phyloP scores from a whole-genome alignment of 64 coral and sea anemone species.

The Pocillopora damicornis region DNA sequence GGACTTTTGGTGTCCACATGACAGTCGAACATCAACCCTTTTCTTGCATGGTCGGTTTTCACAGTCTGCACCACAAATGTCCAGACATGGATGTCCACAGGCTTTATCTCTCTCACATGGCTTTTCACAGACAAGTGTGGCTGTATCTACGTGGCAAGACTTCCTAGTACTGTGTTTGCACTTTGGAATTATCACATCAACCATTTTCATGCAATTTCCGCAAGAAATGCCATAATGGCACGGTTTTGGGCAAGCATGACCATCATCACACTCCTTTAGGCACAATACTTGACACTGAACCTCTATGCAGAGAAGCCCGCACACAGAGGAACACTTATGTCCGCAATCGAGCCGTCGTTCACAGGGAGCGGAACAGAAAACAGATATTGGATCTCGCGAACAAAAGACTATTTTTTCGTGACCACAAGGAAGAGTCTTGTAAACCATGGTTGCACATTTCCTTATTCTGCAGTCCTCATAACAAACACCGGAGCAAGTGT shows the following conservation, averaged over 20 bases:
- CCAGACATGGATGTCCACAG: constrained; percentile 57
- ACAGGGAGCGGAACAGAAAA: constrained; percentile 23
- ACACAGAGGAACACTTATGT: constrained; percentile 29
- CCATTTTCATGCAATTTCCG: neutral
- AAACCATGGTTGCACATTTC: neutral
- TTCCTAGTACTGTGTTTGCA: constrained; percentile 18
- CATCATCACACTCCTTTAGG: neutral
- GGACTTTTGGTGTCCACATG: constrained; percentile 26
- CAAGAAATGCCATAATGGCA: constrained; percentile 27
- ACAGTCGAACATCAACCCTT: neutral
- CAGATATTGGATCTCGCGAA: neutral
- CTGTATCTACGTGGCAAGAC: neutral
- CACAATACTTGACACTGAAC: constrained; percentile 8
- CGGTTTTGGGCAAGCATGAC: constrained; percentile 14
- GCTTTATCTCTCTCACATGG: constrained; percentile 37
- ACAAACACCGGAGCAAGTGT: constrained; percentile 38
- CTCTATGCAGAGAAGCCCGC: neutral
- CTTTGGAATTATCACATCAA: neutral
- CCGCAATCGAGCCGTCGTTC: constrained; percentile 31
- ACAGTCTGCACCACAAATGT: constrained; percentile 32
- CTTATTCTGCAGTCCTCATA: constrained; percentile 9
- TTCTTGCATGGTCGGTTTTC: constrained; percentile 29
- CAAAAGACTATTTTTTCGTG: constrained; percentile 47
- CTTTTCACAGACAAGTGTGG: neutral
- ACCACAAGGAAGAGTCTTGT: constrained; percentile 40